Evolutionary conservation across 2,797 vertebrate genomes (phyloP), one percentile per base, ranked within the genome.

Genomic region (Myotis pilosus): DNA sequence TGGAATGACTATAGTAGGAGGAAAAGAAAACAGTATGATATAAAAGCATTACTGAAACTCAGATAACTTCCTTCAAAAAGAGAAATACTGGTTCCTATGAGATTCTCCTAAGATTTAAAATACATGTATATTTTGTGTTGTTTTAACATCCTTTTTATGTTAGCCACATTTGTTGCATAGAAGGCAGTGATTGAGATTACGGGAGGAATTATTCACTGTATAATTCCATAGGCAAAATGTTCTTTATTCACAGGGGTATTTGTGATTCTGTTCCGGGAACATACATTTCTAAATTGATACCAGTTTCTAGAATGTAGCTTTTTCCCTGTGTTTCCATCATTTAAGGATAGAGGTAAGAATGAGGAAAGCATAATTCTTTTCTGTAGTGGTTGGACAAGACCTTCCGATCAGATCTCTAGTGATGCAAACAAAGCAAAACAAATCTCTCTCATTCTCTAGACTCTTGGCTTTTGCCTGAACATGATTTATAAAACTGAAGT

Each of bases 361-460:
- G 17, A 13, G 33, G 87, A 41, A 84, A 74, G 68, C 86, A 5
- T 8, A 0, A 90, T 94, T 92, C 25, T 95, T 79, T 74, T 71
- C 62, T 4, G 0, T 83, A 33, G 49, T 91, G 96, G 69, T 94
- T 93, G 89, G 92, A 93, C 89, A 94, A 92, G 89, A 89, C 20
- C 79, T 97, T 95, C 91, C 57, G 55, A 93, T 93, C 12, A 4
- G 49, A 72, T 97, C 93, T 91, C 93, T n/a, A 0, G 78, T 79
- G 91, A 51, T 20, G 64, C 94, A 93, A 93, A 87, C 79, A 96
- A 97, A 97, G 96, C 41, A 92, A 92, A 95, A 64, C 76, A 92
- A 87, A 68, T 91, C 94, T 92, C 44, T 91, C 75, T 88, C 84
- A 20, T 87, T 60, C 76, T 76, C 49, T 88, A 41, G 62, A 82